Evolutionary conservation across 1,140 invertebrate genomes (phyloP).

Genomic region (Drosophila repletoides): DNA sequence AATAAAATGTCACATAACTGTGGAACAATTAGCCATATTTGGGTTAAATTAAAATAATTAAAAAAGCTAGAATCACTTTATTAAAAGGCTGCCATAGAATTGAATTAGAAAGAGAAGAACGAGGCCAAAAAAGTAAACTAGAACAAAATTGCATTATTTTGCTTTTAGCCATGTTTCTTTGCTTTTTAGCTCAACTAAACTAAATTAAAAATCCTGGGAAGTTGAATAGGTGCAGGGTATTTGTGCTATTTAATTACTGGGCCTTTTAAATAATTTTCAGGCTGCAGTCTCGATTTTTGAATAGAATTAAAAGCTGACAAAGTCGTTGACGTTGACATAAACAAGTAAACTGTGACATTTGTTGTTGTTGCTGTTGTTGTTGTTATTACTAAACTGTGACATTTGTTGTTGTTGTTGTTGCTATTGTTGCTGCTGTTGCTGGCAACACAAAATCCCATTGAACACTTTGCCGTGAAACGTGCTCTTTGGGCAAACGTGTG

Average conservation of each 20-base stretch:
- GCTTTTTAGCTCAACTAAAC: too few relatives aligned
- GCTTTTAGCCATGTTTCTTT: too few relatives aligned
- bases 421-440: slow-evolving; percentile 2
- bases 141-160: too few relatives aligned
- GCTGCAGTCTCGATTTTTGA: slow-evolving; percentile 8
- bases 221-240: too few relatives aligned
- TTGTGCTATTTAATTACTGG: slow-evolving; percentile 38
- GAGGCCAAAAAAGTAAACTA: too few relatives aligned
- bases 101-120: too few relatives aligned
- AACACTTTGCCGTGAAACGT: slow-evolving; percentile 52
- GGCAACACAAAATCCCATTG: slow-evolving; percentile 47
- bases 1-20: too few relatives aligned
- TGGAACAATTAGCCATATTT: too few relatives aligned
- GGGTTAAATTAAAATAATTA: too few relatives aligned
- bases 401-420: not conserved
- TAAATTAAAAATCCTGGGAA: too few relatives aligned
- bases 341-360: slow-evolving; percentile 50
- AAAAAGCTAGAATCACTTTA: too few relatives aligned
- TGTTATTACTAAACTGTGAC: not conserved
- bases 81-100: too few relatives aligned
- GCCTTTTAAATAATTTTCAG: slow-evolving; percentile 15
- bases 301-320: slow-evolving; percentile 50
- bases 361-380: slow-evolving; percentile 12
- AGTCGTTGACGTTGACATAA: slow-evolving; percentile 60
- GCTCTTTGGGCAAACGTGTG: slow-evolving; percentile 33